Evolutionary conservation across 2,888 invertebrate species (phyloP), one percentile per base, ranked within the genome.

Genomic region (Orchesella flavescens): DNA sequence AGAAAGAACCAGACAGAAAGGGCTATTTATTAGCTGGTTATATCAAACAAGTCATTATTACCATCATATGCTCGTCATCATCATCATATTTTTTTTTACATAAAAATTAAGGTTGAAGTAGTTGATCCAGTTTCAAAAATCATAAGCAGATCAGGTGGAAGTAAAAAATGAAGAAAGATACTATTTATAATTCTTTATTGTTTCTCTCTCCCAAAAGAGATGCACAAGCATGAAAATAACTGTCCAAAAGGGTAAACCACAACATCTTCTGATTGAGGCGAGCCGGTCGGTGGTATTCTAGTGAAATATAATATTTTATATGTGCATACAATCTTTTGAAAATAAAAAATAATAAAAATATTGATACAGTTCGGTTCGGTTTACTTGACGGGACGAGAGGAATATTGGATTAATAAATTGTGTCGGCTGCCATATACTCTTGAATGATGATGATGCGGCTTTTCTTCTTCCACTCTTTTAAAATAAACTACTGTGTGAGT

Each of bases 401-500:
- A 21, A 17, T n/a, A 57, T 57, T n/a, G 57, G 57, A 57, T 57
- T 57, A 57, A 17, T 57, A 57, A 34, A 34, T 34, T 34, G 34
- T 34, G 34, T 34, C 34, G 34, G 34, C 34, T 34, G 34, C 34
- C 7, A 7, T 34, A 34, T 34, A 7, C 34, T 34, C 34, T 34
- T 34, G 34, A 23, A 19, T 15, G 57, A 72, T 57, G 59, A 72
- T 57, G 57, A 72, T 43, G 72, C 72, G 72, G 72, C 72, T 72
- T 72, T 57, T 57, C 19, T 55, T 43, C 24, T 34, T 34, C 53
- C 3, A 5, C 15, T 17, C 21, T 68, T 19, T 53, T 53, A 23
- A 73, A 73, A 73, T 73, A 59, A 73, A 73, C 72, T 72, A 43
- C 13, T 57, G 10, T 55, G 55, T 55, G n/a, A n/a, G n/a, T n/a